These are phyloP conservation scores for Todiramphus saurophagus DNA, from an alignment of 2,113 vertebrate species.

Conservation along the genomic window DNA sequence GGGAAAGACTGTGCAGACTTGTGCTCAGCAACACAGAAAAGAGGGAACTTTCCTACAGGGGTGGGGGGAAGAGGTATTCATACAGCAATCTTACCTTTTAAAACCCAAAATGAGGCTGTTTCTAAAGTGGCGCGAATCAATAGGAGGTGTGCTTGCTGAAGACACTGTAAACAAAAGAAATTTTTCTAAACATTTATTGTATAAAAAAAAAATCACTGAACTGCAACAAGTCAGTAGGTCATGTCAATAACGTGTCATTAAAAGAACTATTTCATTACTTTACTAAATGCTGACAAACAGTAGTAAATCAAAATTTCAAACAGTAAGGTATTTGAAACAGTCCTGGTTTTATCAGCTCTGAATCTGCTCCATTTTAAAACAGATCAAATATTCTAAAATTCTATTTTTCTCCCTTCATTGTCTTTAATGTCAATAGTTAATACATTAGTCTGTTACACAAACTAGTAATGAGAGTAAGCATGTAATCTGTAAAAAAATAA, in stretches of 20 bases:
- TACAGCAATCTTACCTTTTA: conserved; percentile 79
- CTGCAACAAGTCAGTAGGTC: neutral
- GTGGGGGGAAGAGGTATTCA: neutral
- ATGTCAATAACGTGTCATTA: neutral
- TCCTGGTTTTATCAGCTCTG: neutral
- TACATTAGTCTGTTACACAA: neutral
- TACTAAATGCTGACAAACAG: neutral
- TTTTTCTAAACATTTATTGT: neutral
- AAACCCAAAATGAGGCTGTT: conserved; percentile 78
- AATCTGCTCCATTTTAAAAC: neutral
- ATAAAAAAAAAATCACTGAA: neutral
- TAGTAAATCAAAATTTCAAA: neutral
- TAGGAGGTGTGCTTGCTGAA: conserved; percentile 65
- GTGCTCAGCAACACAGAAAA: neutral
- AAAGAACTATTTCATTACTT: neutral
- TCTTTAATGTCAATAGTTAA: neutral
- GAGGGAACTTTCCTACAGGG: neutral
- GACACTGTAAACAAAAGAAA: conserved; percentile 79
- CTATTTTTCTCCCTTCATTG: neutral
- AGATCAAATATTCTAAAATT: neutral
- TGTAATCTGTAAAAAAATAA: neutral
- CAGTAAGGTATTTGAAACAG: neutral
- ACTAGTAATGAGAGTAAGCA: neutral
- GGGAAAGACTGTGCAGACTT: neutral
- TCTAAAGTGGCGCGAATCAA: conserved; percentile 73